Conservation (phyloP, 2,113 vertebrate genomes). For the Nothobranchius furzeri region DNA sequence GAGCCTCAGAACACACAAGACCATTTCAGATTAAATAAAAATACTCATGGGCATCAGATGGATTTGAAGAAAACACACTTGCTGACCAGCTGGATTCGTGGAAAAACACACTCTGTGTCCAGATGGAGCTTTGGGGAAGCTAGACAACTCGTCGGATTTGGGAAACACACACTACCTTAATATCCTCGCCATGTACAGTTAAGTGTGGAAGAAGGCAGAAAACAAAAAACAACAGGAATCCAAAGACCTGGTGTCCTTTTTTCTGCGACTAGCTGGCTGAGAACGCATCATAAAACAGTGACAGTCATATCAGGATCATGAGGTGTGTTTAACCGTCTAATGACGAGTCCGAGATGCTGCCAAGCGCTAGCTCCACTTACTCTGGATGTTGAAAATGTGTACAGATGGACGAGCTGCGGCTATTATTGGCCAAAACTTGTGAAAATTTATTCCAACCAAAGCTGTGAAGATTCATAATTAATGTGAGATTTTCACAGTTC, state of each 20-base stretch:
- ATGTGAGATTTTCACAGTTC: conserved; percentile 75
- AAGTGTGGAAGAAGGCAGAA: conserved; percentile 27
- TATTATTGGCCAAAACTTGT: conserved; percentile 60
- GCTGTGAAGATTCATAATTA: conserved; percentile 72
- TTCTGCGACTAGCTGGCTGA: conserved; percentile 31
- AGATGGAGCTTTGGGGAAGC: conserved; percentile 57
- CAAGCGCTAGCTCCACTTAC: conserved; percentile 53
- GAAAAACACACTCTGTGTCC: conserved; percentile 51
- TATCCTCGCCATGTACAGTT: conserved; percentile 13
- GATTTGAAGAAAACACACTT: conserved; percentile 53
- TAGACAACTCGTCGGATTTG: conserved; percentile 45
- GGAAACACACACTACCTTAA: conserved; percentile 41
- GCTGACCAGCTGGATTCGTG: conserved; percentile 60
- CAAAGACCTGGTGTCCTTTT: conserved; percentile 30
- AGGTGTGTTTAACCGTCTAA: conserved; percentile 41
- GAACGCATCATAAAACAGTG: conserved; percentile 26
- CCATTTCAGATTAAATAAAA: conserved; percentile 23
- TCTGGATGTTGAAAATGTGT: conserved; percentile 64
- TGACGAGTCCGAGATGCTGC: conserved; percentile 32
- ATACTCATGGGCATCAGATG: conserved; percentile 47
- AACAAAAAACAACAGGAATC: conserved; percentile 40
- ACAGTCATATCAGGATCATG: conserved; percentile 43
- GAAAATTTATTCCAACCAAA: conserved; percentile 67
- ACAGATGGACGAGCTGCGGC: conserved; percentile 66
- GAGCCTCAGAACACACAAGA: background rate